Percentiles rank a stretch among this genome's conserved stretches.
phyloP scores from a whole-genome alignment of 2,797 vertebrate species.

The Craterocephalus amniculus region DNA sequence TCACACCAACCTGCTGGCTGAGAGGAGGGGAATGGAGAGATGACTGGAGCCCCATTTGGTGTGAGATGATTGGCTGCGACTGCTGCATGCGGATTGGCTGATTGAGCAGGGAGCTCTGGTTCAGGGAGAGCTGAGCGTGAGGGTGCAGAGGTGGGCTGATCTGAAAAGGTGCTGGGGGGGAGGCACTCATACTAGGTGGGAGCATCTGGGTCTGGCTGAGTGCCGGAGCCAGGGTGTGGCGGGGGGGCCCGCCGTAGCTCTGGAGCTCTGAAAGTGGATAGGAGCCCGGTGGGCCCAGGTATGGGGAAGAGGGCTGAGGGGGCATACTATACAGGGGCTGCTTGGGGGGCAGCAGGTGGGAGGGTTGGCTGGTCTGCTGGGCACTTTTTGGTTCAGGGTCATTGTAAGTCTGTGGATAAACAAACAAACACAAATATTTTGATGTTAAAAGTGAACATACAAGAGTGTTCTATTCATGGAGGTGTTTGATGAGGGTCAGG shows the following conservation, averaged over 20 bases:
- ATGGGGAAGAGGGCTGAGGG: constrained; percentile 90
- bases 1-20: constrained; percentile 90
- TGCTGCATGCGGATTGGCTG: constrained; percentile 97
- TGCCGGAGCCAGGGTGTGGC: constrained; percentile 87
- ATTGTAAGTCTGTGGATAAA: constrained; percentile 87
- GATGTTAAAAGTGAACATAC: background rate
- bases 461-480: background rate
- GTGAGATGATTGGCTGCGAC: constrained; percentile 94
- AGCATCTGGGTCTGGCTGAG: constrained; percentile 93
- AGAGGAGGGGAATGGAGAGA: constrained; percentile 93
- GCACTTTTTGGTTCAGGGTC: constrained; percentile 93
- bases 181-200: constrained; percentile 93
- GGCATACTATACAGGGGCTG: constrained; percentile 94
- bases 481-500: too few relatives aligned
- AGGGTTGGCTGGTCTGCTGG: constrained; percentile 89
- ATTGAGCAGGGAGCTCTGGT: constrained; percentile 93
- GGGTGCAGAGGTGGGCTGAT: constrained; percentile 96
- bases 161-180: constrained; percentile 92
- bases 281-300: constrained; percentile 89
- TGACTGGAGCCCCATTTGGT: constrained; percentile 96
- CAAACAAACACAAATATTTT: background rate
- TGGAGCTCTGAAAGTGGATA: constrained; percentile 95
- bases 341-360: constrained; percentile 93
- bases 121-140: constrained; percentile 91
- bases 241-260: constrained; percentile 89